These are phyloP conservation scores for Arizona elegans DNA, from an alignment of 2,113 vertebrate species.

Conservation along the genomic window DNA sequence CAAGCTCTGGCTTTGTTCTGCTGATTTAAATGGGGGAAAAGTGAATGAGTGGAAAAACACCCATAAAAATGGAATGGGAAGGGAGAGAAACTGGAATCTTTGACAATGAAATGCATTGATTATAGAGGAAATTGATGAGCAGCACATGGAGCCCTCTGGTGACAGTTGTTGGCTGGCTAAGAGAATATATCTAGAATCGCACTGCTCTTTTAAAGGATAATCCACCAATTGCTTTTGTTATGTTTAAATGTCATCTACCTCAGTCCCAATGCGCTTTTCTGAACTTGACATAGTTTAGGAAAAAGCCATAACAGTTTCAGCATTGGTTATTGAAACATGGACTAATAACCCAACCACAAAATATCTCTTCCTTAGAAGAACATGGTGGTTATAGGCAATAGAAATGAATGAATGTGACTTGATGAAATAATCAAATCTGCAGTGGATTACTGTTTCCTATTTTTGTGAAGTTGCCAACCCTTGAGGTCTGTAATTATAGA, in stretches of 20 bases:
- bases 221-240: background rate
- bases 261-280: background rate
- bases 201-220: background rate
- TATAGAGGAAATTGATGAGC: background rate
- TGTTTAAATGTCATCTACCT: background rate
- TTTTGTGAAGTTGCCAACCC: background rate
- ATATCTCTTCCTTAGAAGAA: background rate
- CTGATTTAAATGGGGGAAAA: background rate
- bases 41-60: background rate
- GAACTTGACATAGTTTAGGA: background rate
- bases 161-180: background rate
- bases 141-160: constrained; percentile 17
- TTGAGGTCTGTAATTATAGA: background rate
- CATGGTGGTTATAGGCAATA: background rate
- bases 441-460: background rate
- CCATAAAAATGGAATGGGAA: background rate
- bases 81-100: background rate
- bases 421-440: background rate
- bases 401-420: background rate
- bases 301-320: background rate
- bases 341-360: background rate
- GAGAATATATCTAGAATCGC: background rate
- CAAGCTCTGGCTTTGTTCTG: background rate
- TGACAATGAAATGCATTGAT: background rate
- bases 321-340: background rate